Percentiles rank a stretch among this genome's conserved stretches.
phyloP scores from a whole-genome alignment of 2,888 invertebrate genomes.

The Anaspis maculata region DNA sequence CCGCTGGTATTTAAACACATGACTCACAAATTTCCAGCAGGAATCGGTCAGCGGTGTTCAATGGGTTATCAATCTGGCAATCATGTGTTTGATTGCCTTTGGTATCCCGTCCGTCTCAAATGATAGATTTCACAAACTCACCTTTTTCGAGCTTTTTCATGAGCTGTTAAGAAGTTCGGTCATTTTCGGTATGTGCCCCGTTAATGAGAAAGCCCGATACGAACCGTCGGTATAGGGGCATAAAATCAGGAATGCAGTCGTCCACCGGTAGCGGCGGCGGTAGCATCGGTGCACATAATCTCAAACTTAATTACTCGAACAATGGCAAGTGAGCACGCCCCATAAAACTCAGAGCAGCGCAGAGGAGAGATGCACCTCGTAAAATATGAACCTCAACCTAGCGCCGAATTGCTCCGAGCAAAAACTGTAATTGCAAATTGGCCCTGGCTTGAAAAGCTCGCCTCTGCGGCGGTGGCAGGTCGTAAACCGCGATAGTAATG shows the following conservation, averaged over 20 bases:
- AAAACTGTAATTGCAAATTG: slow-evolving; percentile 37
- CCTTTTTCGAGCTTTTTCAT: too few species aligned
- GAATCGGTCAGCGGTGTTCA: too few species aligned
- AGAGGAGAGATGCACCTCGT: slow-evolving; percentile 33
- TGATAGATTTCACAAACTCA: too few species aligned
- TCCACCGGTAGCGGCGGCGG: slow-evolving; percentile 1
- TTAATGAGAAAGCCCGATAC: too few species aligned
- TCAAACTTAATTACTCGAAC: slow-evolving; percentile 32
- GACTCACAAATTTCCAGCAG: too few species aligned
- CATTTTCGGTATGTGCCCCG: too few species aligned
- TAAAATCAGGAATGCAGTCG: slow-evolving; percentile 17
- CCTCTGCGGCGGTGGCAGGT: slow-evolving; percentile 24
- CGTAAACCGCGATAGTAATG: slow-evolving; percentile 30
- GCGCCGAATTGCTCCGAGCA: slow-evolving; percentile 30
- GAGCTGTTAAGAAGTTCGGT: too few species aligned
- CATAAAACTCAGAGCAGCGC: slow-evolving; percentile 34
- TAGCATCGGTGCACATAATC: slow-evolving; percentile 19
- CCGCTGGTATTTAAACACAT: too few species aligned
- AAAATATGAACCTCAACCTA: slow-evolving; percentile 34
- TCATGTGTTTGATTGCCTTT: too few species aligned
- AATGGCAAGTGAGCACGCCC: slow-evolving; percentile 26
- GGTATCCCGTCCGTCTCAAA: too few species aligned
- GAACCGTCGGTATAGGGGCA: too few species aligned
- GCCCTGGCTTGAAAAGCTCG: slow-evolving; percentile 17
- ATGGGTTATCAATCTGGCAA: too few species aligned